Percentiles rank a stretch among this genome's conserved stretches.
phyloP scores from a whole-genome alignment of 2,888 invertebrate genomes.

The Microctonus hyperodae region DNA sequence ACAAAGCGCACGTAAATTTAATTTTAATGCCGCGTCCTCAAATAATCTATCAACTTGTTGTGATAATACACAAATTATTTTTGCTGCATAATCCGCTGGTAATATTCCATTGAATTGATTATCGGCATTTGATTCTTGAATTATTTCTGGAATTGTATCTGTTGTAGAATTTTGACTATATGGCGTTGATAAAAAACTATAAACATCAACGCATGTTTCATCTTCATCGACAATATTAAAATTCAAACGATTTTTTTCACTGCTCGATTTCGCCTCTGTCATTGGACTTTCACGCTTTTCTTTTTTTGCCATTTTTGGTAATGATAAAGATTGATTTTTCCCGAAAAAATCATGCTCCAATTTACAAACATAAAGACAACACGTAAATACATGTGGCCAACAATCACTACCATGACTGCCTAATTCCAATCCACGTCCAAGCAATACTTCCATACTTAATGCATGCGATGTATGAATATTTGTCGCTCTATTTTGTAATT shows the following conservation, averaged over 20 bases:
- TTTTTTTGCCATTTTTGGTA: conserved; percentile 73
- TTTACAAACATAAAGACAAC: conserved; percentile 91
- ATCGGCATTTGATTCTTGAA: conserved; percentile 66
- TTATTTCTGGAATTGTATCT: conserved; percentile 76
- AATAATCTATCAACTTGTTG: conserved; percentile 91
- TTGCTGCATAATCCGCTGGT: conserved; percentile 81
- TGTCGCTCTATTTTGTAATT: conserved; percentile 70
- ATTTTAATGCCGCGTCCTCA: conserved; percentile 85
- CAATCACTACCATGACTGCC: conserved; percentile 93
- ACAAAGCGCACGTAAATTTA: conserved; percentile 84
- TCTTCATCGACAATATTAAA: conserved; percentile 73
- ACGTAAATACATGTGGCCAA: conserved; percentile 94
- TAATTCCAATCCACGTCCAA: conserved; percentile 86
- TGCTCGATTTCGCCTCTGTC: conserved; percentile 69
- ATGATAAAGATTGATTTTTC: conserved; percentile 75
- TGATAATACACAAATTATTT: conserved; percentile 88
- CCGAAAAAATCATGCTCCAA: conserved; percentile 91
- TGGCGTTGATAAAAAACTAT: conserved; percentile 78
- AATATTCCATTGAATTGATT: conserved; percentile 69
- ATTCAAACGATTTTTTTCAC: conserved; percentile 69
- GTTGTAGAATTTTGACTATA: conserved; percentile 67
- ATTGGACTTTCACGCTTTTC: conserved; percentile 65
- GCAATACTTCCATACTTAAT: conserved; percentile 88
- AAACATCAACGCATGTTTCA: conserved; percentile 85
- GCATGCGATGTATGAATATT: conserved; percentile 89